A percentile compares a stretch with the other conserved stretches of the same genome.
These are phyloP conservation scores for Atta texana DNA, from an alignment of 1,140 invertebrate species.

Conservation along the genomic window DNA sequence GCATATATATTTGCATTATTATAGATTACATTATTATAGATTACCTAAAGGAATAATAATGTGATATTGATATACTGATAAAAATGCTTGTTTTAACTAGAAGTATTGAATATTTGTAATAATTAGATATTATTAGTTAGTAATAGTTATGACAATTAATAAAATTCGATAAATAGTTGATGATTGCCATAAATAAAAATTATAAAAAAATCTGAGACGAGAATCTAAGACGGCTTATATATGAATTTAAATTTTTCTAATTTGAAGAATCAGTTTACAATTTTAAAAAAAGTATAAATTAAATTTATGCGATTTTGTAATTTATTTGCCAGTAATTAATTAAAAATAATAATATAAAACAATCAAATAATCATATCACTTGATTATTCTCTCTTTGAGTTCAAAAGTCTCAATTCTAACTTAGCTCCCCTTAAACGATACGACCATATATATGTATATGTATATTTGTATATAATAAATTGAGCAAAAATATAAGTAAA, in stretches of 20 bases:
- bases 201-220: neutral
- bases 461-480: neutral
- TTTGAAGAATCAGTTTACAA: no score
- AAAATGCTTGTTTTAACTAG: neutral
- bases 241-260: no score
- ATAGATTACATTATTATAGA: neutral
- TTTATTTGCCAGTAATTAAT: no score
- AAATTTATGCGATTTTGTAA: no score
- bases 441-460: neutral
- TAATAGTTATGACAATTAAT: slow-evolving; percentile 20
- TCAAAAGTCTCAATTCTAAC: no score
- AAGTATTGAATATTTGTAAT: neutral
- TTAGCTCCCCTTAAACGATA: no score
- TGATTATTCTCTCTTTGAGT: no score
- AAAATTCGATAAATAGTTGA: neutral
- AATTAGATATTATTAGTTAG: slow-evolving; percentile 10
- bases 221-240: no score
- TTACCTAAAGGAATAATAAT: neutral
- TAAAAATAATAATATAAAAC: no score
- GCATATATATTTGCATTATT: slow-evolving; percentile 1
- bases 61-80: neutral
- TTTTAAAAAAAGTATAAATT: no score
- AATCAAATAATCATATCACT: no score
- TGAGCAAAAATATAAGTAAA: neutral
- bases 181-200: neutral